Conservation (phyloP, 2,888 invertebrate genomes). For the Yponomeuta evonymella region DNA sequence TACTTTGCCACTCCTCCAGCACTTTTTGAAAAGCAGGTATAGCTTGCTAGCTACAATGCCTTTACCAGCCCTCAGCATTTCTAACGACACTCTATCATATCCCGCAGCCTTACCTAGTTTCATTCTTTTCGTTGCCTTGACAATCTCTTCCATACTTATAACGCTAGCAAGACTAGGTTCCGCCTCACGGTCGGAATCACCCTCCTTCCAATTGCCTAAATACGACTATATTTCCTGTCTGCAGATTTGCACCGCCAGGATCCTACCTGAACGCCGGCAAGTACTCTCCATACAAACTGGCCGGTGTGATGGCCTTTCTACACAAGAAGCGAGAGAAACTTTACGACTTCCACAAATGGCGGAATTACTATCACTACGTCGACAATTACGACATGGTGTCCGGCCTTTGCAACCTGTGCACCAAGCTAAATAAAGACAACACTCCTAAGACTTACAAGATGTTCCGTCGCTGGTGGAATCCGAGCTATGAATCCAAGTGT, state of each 20-base stretch:
- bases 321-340: slow-evolving; percentile 37
- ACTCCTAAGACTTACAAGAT: background rate
- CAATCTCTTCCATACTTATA: no score
- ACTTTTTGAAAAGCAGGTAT: no score
- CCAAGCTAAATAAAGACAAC: slow-evolving; percentile 33
- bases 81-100: no score
- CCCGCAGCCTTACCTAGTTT: no score
- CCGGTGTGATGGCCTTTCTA: slow-evolving; percentile 37
- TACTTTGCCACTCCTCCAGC: no score
- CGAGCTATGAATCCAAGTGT: background rate
- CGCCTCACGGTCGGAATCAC: no score
- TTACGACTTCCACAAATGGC: slow-evolving; percentile 51
- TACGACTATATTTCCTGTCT: slow-evolving; percentile 14
- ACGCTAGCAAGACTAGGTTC: no score
- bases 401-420: slow-evolving; percentile 44
- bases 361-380: slow-evolving; percentile 41
- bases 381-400: slow-evolving; percentile 27
- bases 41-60: no score
- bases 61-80: no score
- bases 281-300: slow-evolving; percentile 33
- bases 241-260: slow-evolving; percentile 43
- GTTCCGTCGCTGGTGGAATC: background rate
- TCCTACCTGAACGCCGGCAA: slow-evolving; percentile 43
- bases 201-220: no score
- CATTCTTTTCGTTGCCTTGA: no score